Evolutionary conservation across 1,140 invertebrate species (phyloP).

Genomic region (Cataglyphis hispanica): DNA sequence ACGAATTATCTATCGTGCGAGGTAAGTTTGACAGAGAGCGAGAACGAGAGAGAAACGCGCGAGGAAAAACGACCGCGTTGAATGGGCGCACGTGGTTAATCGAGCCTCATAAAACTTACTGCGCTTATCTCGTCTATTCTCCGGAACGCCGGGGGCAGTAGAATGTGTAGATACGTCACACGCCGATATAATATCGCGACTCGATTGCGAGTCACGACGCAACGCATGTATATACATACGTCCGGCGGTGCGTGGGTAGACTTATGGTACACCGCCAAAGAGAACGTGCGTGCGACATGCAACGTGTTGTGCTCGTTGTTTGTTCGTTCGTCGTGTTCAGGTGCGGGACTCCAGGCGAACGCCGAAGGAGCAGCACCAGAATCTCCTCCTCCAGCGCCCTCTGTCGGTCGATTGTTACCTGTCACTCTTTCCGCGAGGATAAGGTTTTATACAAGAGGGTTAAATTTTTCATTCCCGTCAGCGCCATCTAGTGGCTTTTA

Average conservation of each 20-base stretch:
- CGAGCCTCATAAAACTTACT: constrained; percentile 69
- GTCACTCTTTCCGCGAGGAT: not conserved
- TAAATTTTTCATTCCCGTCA: not conserved
- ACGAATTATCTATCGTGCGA: not conserved
- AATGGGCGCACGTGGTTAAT: not conserved
- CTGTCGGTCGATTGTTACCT: not conserved
- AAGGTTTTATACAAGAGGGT: not conserved
- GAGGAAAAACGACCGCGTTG: constrained; percentile 31
- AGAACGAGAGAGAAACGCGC: constrained; percentile 10
- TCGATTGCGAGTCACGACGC: constrained; percentile 61
- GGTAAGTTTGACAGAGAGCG: not conserved
- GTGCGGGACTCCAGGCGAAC: not conserved
- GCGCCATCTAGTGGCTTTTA: not conserved
- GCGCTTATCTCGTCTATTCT: constrained; percentile 63
- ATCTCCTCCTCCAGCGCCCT: not conserved
- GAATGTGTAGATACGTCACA: constrained; percentile 46
- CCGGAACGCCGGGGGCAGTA: constrained; percentile 56
- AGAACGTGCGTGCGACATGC: not conserved
- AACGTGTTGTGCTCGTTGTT: not conserved
- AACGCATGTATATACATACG: constrained; percentile 31
- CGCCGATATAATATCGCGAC: constrained; percentile 41
- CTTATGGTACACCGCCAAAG: constrained; percentile 59
- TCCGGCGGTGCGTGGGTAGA: constrained; percentile 76
- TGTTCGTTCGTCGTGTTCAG: not conserved
- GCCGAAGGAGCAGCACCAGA: not conserved